Evolutionary conservation across 2,888 invertebrate species (phyloP).

Genomic region (Athetis lepigone): DNA sequence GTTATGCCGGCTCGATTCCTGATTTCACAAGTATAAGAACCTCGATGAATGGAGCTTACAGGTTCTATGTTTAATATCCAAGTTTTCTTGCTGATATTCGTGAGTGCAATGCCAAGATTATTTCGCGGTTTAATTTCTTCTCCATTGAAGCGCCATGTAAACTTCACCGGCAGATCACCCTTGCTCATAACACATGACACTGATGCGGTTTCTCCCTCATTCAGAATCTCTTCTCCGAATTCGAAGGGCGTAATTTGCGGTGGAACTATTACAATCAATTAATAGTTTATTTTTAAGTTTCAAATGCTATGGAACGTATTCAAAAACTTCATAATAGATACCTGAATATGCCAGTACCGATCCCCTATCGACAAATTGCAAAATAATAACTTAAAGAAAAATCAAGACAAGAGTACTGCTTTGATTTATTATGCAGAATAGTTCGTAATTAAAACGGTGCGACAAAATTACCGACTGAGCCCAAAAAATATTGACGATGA

Average conservation of each 20-base stretch:
- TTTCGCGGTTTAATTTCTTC: conserved; percentile 87
- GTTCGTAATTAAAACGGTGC: conserved; percentile 68
- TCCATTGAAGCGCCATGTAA: conserved; percentile 93
- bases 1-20: conserved; percentile 91
- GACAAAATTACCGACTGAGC: conserved; percentile 86
- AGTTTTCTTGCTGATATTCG: conserved; percentile 91
- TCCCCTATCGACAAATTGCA: conserved; percentile 93
- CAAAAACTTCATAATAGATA: not conserved
- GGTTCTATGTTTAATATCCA: conserved; percentile 92
- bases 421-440: conserved; percentile 79
- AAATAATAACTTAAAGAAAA: not conserved
- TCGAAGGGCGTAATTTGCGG: conserved; percentile 94
- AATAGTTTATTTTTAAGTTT: no score
- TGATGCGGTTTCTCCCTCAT: conserved; percentile 93
- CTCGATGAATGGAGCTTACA: conserved; percentile 91
- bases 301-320: not conserved
- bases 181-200: conserved; percentile 94
- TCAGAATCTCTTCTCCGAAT: conserved; percentile 93
- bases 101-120: conserved; percentile 90
- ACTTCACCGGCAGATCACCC: conserved; percentile 95
- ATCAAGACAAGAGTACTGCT: not conserved
- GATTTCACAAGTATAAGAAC: conserved; percentile 92
- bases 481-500: not conserved
- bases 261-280: conserved; percentile 86
- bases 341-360: conserved; percentile 92